Base-by-base conservation (phyloP, 2,113 vertebrate genomes). In the Labeo catla region DNA sequence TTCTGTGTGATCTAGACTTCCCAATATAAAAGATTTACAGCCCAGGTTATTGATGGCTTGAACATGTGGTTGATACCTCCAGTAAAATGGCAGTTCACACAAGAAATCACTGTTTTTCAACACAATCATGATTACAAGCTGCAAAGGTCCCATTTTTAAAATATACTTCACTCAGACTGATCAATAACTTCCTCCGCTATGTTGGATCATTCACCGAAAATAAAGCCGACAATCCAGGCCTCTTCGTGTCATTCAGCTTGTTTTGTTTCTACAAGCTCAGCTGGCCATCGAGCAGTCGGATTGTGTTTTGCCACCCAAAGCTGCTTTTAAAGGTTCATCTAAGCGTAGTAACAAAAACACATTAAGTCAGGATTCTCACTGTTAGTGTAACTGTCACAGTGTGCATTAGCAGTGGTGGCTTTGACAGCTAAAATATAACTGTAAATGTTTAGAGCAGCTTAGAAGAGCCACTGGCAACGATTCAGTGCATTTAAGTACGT, bases 101-200 rank as follows among this genome's bases (percentile, higher is more conserved):
- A 34, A 4, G n/a, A 76, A 34, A 23, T 36, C 23, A 9, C 49
- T 4, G 43, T 76, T 76, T 49, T 49, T 19, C 76, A 77, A 77
- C 76, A 77, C 49, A 54, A 9, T 77, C 13, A 36, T 77, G 76
- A 77, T 77, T 54, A 77, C 49, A 77, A 54, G 76, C 76, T 36
- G 47, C 49, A 77, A 77, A 77, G 76, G 45, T 77, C 28, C 50
- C 76, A 21, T 77, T 77, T 77, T 77, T 54, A 9, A 54, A 77
- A 77, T 77, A 36, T 54, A 77, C 76, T 52, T 49, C 4, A 15
- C 50, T 16, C 49, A 50, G 76, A 2, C 76, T 54, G 49, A 77
- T 36, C 76, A 54, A 54, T 77, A 77, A 54, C 47, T 28, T 34
- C 76, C 15, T 12, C 74, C 28, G 9, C 7, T 54, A 36, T 36